These are phyloP conservation scores for Phenganax marumi DNA, from an alignment of 92 coral and sea anemone species.

Conservation along the genomic window DNA sequence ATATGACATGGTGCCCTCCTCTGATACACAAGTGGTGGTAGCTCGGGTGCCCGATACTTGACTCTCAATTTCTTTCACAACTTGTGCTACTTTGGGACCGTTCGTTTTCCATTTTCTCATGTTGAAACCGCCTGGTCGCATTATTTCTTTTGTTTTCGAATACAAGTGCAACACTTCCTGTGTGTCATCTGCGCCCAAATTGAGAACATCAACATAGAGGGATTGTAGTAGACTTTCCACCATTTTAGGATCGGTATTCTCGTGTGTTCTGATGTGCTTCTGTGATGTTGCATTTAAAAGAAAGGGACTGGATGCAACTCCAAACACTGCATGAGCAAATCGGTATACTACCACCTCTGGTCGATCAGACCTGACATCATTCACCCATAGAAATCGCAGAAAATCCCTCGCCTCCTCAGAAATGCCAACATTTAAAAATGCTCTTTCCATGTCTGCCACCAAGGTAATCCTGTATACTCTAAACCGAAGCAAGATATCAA, in stretches of 20 bases:
- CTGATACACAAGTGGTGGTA: too few relatives aligned
- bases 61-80: background rate
- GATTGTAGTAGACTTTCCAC: constrained; percentile 22
- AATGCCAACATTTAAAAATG: background rate
- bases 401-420: background rate
- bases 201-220: constrained; percentile 19
- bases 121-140: constrained; percentile 6
- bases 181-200: background rate
- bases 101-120: constrained; percentile 22
- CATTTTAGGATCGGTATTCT: background rate
- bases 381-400: background rate
- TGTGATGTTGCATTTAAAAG: background rate
- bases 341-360: background rate
- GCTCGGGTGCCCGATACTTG: background rate
- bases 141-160: background rate
- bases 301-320: constrained; percentile 1
- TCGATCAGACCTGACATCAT: background rate
- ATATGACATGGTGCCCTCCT: too few relatives aligned
- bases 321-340: background rate
- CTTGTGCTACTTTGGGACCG: background rate
- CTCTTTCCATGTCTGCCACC: constrained; percentile 3
- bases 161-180: background rate
- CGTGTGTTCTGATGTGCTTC: background rate
- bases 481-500: background rate
- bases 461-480: background rate